phyloP scores from a whole-genome alignment of 2,113 vertebrate species.

The Monopterus albus region DNA sequence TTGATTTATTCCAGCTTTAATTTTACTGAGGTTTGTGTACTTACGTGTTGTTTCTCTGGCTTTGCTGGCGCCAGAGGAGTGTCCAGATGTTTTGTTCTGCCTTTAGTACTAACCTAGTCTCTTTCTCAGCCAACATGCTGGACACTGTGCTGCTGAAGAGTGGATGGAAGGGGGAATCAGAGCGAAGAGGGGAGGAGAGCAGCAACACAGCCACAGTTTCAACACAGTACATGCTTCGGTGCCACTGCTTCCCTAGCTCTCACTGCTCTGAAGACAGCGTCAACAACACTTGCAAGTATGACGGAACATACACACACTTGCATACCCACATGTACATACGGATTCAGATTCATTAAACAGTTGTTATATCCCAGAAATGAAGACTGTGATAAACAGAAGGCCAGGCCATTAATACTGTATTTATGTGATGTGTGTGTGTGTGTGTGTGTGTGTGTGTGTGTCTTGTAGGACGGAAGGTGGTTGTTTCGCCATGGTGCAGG shows the following conservation, averaged over 20 bases:
- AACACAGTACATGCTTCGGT: conserved; percentile 86
- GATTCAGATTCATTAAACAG: too few relatives aligned
- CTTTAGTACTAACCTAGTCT: background rate
- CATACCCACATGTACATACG: background rate
- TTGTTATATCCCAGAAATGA: too few relatives aligned
- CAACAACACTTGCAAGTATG: conserved; percentile 91
- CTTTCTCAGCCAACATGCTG: conserved; percentile 81
- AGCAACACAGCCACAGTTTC: conserved; percentile 79
- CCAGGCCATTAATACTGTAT: too few relatives aligned
- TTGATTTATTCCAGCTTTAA: conserved; percentile 33
- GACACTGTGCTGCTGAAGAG: conserved; percentile 89
- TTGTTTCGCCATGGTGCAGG: conserved; percentile 97
- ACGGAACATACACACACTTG: background rate
- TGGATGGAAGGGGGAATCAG: conserved; percentile 86
- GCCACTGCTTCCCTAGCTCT: conserved; percentile 94
- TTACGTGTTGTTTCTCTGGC: conserved; percentile 26
- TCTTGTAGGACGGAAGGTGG: conserved; percentile 91
- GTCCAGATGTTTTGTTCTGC: conserved; percentile 24
- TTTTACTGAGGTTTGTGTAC: conserved; percentile 25
- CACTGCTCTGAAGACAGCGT: conserved; percentile 92
- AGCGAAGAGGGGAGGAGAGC: conserved; percentile 82
- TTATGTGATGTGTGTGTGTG: background rate
- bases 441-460: conserved; percentile 5
- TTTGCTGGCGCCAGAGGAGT: background rate
- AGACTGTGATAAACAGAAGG: too few relatives aligned